Conservation (phyloP, 2,113 vertebrate genomes). For the Rana temporaria region DNA sequence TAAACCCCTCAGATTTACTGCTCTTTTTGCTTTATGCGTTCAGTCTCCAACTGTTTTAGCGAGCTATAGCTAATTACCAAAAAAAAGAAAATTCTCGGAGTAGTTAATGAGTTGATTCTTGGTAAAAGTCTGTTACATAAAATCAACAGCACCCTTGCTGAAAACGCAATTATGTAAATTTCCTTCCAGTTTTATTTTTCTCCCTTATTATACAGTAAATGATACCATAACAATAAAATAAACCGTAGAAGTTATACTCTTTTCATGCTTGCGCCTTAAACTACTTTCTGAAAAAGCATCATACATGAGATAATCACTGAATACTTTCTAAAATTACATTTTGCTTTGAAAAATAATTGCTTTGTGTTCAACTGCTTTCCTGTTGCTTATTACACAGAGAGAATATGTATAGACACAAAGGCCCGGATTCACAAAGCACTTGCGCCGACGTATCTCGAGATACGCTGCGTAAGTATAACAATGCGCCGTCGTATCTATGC, state of each 20-base stretch:
- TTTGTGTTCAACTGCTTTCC: not conserved
- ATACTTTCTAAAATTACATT: conserved; percentile 33
- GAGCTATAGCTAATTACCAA: conserved; percentile 15
- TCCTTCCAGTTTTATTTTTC: conserved; percentile 32
- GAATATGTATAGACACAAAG: no score
- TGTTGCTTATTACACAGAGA: not conserved
- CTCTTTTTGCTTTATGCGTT: conserved; percentile 22
- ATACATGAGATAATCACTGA: conserved; percentile 26
- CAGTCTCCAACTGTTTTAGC: conserved; percentile 1
- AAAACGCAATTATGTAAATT: conserved; percentile 45
- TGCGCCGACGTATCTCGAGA: no score
- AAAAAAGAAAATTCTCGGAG: conserved; percentile 11
- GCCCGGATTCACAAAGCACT: no score
- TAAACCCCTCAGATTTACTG: conserved; percentile 5
- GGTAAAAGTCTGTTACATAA: conserved; percentile 19
- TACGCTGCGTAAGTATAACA: no score
- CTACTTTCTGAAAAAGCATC: conserved; percentile 26
- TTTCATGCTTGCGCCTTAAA: conserved; percentile 11
- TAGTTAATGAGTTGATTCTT: conserved; percentile 43
- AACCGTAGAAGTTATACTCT: conserved; percentile 14
- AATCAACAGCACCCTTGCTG: conserved; percentile 29
- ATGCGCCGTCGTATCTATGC: no score
- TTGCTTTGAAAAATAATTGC: not conserved
- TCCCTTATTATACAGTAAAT: conserved; percentile 30
- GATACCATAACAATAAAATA: conserved; percentile 31